Conservation (phyloP, 2,113 vertebrate genomes). For the Nestor notabilis region DNA sequence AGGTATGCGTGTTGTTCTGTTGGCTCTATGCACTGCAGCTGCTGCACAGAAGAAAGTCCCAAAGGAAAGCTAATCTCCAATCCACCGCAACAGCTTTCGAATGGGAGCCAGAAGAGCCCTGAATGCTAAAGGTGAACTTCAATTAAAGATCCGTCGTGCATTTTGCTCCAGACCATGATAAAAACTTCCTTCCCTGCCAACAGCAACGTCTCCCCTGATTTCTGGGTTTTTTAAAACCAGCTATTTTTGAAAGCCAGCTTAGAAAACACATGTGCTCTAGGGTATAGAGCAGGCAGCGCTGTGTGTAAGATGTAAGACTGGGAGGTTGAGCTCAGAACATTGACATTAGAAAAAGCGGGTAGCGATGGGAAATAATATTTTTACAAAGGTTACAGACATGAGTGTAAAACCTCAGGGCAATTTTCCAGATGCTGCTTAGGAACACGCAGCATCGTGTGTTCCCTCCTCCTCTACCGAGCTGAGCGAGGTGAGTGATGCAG, state of each 20-base stretch:
- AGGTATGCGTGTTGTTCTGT: background rate
- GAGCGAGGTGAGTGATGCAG: background rate
- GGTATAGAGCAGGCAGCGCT: background rate
- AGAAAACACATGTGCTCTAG: constrained; percentile 47
- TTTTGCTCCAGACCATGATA: constrained; percentile 38
- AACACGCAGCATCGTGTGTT: accelerated
- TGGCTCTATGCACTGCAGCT: background rate
- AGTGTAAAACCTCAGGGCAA: constrained; percentile 36
- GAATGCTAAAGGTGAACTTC: constrained; percentile 66
- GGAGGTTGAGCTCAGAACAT: constrained; percentile 23
- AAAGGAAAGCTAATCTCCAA: background rate
- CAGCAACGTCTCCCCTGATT: constrained; percentile 23
- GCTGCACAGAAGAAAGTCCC: background rate
- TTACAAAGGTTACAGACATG: constrained; percentile 60
- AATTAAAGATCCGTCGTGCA: constrained; percentile 22
- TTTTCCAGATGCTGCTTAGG: background rate
- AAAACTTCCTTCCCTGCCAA: background rate
- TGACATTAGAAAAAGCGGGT: constrained; percentile 47
- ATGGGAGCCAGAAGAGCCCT: constrained; percentile 11
- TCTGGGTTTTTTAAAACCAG: constrained; percentile 12
- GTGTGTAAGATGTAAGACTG: constrained; percentile 11
- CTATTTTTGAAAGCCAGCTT: constrained; percentile 46
- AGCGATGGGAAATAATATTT: constrained; percentile 61
- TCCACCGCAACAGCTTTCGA: background rate
- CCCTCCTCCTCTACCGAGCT: background rate